Conservation (phyloP, 2,888 invertebrate genomes). For the Cyclophora albipunctata region DNA sequence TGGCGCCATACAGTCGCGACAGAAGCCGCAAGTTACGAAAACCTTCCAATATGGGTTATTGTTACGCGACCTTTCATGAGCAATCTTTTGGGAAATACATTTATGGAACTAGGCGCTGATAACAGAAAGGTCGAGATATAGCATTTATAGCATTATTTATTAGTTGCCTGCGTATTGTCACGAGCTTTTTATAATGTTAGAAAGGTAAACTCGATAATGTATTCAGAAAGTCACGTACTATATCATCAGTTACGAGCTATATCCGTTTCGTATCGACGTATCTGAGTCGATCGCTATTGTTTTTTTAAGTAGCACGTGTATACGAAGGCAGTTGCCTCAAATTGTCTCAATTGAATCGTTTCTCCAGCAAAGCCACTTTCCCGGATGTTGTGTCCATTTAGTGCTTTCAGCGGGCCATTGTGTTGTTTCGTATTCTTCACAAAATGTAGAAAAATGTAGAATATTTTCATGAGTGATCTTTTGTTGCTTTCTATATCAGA, state of each 20-base stretch:
- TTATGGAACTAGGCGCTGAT: conserved; percentile 36
- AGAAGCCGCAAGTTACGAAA: conserved; percentile 40
- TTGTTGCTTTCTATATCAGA: no score
- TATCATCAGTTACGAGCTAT: background rate
- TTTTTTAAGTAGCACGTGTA: conserved; percentile 23
- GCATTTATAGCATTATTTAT: background rate
- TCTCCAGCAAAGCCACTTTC: conserved; percentile 42
- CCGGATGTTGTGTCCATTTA: conserved; percentile 48
- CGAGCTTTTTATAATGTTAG: conserved; percentile 22
- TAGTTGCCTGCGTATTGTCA: conserved; percentile 34
- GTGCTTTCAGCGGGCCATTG: conserved; percentile 41
- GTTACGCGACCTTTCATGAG: conserved; percentile 54
- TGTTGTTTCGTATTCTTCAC: conserved; percentile 39
- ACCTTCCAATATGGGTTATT: conserved; percentile 50
- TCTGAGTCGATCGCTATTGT: conserved; percentile 21
- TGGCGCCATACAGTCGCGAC: conserved; percentile 52
- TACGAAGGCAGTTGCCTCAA: conserved; percentile 14
- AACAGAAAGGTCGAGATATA: conserved; percentile 24
- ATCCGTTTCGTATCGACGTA: conserved; percentile 12
- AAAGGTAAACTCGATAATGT: conserved; percentile 8
- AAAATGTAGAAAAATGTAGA: conserved; percentile 6
- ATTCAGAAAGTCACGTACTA: no score
- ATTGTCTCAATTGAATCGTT: conserved; percentile 31
- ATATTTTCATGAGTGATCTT: no score
- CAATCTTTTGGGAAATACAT: conserved; percentile 41